These are phyloP conservation scores for Platichthys flesus DNA, from an alignment of 2,113 vertebrate species.

Conservation along the genomic window DNA sequence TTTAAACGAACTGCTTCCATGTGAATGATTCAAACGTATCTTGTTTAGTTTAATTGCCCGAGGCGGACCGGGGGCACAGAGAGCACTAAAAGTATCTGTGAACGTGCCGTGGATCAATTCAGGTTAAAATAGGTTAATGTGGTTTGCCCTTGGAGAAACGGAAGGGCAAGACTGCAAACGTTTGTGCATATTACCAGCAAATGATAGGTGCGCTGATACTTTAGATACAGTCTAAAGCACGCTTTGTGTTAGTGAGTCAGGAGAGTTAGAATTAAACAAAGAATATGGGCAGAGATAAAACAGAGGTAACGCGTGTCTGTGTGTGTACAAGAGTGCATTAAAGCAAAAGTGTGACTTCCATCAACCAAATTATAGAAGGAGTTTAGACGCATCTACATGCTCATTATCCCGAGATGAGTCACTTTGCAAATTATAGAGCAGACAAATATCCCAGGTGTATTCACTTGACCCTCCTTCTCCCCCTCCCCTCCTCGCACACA, in stretches of 20 bases:
- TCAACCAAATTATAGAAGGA: slow-evolving; percentile 55
- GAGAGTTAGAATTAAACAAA: background rate
- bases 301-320: background rate
- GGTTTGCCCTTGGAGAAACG: slow-evolving; percentile 39
- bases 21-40: slow-evolving; percentile 33
- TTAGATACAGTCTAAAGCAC: background rate
- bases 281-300: background rate
- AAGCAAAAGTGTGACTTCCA: slow-evolving; percentile 43
- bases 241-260: background rate
- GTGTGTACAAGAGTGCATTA: background rate
- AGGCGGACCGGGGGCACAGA: background rate
- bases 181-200: slow-evolving; percentile 18
- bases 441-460: slow-evolving; percentile 66
- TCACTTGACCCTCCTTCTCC: slow-evolving; percentile 24
- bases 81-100: background rate
- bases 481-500: background rate
- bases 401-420: slow-evolving; percentile 71
- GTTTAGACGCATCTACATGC: slow-evolving; percentile 49
- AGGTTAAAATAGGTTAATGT: slow-evolving; percentile 62
- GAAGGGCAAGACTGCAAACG: slow-evolving; percentile 44
- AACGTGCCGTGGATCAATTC: slow-evolving; percentile 42
- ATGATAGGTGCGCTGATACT: slow-evolving; percentile 3
- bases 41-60: slow-evolving; percentile 20
- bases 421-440: slow-evolving; percentile 73
- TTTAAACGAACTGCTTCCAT: slow-evolving; percentile 31